These are phyloP conservation scores for Antedon mediterranea DNA, from an alignment of 53 echinoderm and acorn worm species.

Conservation along the genomic window DNA sequence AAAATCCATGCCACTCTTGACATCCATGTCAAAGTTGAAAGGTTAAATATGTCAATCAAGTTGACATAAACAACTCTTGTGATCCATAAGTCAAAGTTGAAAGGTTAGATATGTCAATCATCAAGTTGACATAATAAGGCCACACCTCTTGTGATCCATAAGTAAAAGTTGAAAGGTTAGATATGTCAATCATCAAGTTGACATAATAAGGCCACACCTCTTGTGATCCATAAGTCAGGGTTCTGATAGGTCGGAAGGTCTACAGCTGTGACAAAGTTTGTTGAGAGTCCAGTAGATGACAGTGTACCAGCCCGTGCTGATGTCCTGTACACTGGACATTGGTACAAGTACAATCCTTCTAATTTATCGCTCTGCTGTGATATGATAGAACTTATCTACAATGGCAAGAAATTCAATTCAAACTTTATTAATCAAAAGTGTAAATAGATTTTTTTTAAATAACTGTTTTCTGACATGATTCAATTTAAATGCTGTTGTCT, in stretches of 20 bases:
- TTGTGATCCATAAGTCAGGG: conserved; percentile 76
- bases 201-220: conserved; percentile 85
- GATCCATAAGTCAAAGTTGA: too few species aligned
- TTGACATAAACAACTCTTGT: too few species aligned
- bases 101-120: conserved; percentile 24
- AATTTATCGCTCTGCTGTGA: conserved; percentile 4
- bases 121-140: conserved; percentile 86
- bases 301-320: conserved; percentile 85
- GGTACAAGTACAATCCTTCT: conserved; percentile 27
- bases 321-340: conserved; percentile 92
- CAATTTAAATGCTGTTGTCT: too few species aligned
- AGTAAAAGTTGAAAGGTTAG: conserved; percentile 19
- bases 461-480: too few species aligned
- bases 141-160: conserved; percentile 85
- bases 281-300: conserved; percentile 93
- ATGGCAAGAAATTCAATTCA: background rate
- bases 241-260: conserved; percentile 56
- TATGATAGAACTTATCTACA: background rate
- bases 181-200: conserved; percentile 64
- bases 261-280: conserved; percentile 92
- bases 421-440: too few species aligned
- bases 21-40: conserved; percentile 82
- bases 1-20: conserved; percentile 75
- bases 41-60: too few species aligned
- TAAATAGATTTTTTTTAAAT: too few species aligned